Base-by-base conservation (phyloP, 1,140 invertebrate genomes). In the Scaptomyza pallida region DNA sequence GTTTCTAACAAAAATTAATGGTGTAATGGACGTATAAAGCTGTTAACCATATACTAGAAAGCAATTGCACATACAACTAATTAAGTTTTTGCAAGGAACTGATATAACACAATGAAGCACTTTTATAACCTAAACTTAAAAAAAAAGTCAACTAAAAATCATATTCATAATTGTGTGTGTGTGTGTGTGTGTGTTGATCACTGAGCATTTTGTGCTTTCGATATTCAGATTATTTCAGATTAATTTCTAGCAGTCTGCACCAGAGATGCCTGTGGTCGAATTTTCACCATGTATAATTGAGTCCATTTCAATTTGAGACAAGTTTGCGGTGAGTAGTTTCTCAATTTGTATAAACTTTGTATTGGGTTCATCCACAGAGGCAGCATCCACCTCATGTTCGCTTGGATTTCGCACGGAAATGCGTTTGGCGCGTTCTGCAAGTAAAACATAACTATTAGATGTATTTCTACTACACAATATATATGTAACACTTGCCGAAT, bases 251-350 rank as follows among this genome's bases (percentile, higher is more conserved):
- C 74, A 75, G 59, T 82, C 78, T 41, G 75, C 64, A 73, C 86
- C 86, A 1, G 77, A 57, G 21, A 90, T 90, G 41, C 88, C 89
- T 5, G 88, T 90, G 33, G 47, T 74, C 4, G 69, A 44, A 19
- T 85, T 85, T 35, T 81, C 79, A 21, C 77, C 83, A 45, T 90
- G 89, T 47, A 90, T 82, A 37, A 90, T 89, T 3, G 79, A 52
- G 51, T 90, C 89, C 77, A 90, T 85, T 79, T 90, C 79, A 33
- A 82, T 80, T 72, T 90, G 78, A 1, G 89, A 83, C 23, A 90
- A 62, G 60, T 85, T 74, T 10, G 70, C 61, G 12, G 23, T 78
- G 2, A 90, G 73, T 19, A 90, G 50, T 54, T 90, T 80, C 62
- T 90, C 89, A 54, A 90, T 77, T 47, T 80, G 72, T 5, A 90